Percentiles rank a stretch among this genome's conserved stretches.
phyloP scores from a whole-genome alignment of 2,113 vertebrate genomes.

The Sinocyclocheilus rhinocerous region DNA sequence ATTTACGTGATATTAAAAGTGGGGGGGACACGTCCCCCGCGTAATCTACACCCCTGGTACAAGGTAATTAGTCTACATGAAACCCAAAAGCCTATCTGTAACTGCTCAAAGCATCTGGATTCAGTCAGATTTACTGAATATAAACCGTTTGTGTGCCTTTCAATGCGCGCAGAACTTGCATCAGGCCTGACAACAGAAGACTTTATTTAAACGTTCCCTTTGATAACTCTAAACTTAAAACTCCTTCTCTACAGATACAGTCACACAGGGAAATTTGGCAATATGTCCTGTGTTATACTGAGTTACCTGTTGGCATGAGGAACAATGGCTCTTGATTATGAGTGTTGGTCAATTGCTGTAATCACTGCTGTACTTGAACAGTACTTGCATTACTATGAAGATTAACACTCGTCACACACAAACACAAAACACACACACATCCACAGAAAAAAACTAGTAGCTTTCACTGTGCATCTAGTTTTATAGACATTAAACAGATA shows the following conservation, averaged over 20 bases:
- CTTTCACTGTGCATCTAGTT: background rate
- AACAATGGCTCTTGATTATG: background rate
- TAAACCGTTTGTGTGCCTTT: background rate
- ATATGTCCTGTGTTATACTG: slow-evolving; percentile 4
- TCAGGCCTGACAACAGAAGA: background rate
- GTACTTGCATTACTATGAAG: background rate
- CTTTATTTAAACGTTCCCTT: background rate
- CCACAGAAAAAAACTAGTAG: background rate
- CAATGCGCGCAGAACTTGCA: background rate
- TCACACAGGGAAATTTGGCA: background rate
- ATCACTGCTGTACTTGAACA: background rate
- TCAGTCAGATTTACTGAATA: background rate
- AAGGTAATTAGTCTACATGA: background rate
- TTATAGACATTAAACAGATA: background rate
- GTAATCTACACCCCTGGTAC: no score
- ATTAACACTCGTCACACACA: slow-evolving; percentile 36
- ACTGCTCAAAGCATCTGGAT: no score
- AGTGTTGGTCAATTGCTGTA: slow-evolving; percentile 22
- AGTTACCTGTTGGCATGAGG: background rate
- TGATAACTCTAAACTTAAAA: background rate
- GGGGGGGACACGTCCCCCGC: no score
- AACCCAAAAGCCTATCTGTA: background rate
- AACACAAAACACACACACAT: background rate
- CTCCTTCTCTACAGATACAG: background rate
- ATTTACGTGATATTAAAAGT: no score